Base-by-base conservation (phyloP, 2,113 vertebrate genomes). In the Hyaena hyaena region DNA sequence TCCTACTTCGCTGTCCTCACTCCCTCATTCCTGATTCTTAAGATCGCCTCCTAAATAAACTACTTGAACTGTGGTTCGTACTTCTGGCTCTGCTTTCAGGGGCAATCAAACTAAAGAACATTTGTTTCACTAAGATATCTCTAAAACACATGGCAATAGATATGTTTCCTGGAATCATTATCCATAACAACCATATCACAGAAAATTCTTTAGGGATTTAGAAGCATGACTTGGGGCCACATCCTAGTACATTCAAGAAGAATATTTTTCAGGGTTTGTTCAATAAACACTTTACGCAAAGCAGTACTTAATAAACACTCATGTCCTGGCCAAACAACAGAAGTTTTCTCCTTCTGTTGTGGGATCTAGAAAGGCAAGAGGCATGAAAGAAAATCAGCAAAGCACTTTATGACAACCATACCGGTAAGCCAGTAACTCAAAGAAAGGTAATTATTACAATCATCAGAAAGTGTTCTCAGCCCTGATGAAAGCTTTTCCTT, bases 391-490 rank as follows among this genome's bases (percentile, higher is more conserved):
- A 96, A 93, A 94, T 86, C 35, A 74, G 77, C 90, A 79, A 79
- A 85, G 69, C 31, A 48, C 71, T 95, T 93, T 81, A 83, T 86
- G 83, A 93, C 43, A 94, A 77, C 82, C 53, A 21, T 35, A 33
- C 31, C 73, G 9, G 90, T 88, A 92, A 96, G 80, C 87, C 50
- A 33, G 68, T 93, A 83, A 96, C 92, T 97, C 84, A 93, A 69
- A 94, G 95, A 77, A 96, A 94, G 93, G 92, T 97, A 93, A 97
- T 97, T 98, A 97, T 96, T 93, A 93, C 92, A 79, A 95, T 93
- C 85, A 85, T 96, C 95, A 91, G 95, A 96, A 97, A 63, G 65
- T 92, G 74, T 93, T 95, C 94, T 95, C 71, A 48, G 80, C 43
- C 65, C 71, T 90, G 97, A 97, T 96, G 88, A 97, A 98, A 95